A percentile compares a stretch with the other conserved stretches of the same genome.
Conservation (phyloP, 2,113 vertebrate genomes). For the Grallaria varia region DNA sequence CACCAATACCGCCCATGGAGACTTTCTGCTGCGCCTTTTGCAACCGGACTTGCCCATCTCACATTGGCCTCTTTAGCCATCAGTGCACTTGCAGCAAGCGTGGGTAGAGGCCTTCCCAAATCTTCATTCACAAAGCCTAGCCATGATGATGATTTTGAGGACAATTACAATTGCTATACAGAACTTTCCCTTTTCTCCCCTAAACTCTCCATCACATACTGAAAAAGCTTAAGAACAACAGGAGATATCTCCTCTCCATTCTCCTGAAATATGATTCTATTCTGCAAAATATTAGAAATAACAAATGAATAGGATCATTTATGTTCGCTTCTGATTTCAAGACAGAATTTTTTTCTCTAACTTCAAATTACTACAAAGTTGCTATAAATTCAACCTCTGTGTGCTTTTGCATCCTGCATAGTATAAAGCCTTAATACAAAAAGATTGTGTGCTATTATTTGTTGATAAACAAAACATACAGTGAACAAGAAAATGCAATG, state of each 20-base stretch:
- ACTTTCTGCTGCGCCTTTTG: too few relatives aligned
- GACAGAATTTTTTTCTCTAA: not conserved
- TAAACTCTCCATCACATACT: not conserved
- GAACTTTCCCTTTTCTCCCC: fast-evolving
- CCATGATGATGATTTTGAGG: too few relatives aligned
- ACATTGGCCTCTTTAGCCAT: too few relatives aligned
- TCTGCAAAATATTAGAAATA: not conserved
- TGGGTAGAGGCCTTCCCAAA: too few relatives aligned
- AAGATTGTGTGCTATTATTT: not conserved
- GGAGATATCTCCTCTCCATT: not conserved
- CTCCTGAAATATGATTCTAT: not conserved
- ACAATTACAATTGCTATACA: not conserved
- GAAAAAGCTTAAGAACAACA: not conserved
- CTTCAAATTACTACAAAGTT: not conserved
- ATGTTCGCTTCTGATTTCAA: not conserved
- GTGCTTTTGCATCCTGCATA: not conserved
- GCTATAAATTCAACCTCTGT: not conserved
- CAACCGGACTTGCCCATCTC: too few relatives aligned
- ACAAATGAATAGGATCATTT: not conserved
- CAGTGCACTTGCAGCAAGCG: too few relatives aligned
- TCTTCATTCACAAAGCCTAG: too few relatives aligned
- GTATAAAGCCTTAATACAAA: not conserved
- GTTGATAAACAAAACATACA: slow-evolving; percentile 4
- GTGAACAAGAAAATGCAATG: not conserved
- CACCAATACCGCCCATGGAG: too few relatives aligned